Conservation (phyloP, 2,113 vertebrate species). For the Saguinus midas region DNA sequence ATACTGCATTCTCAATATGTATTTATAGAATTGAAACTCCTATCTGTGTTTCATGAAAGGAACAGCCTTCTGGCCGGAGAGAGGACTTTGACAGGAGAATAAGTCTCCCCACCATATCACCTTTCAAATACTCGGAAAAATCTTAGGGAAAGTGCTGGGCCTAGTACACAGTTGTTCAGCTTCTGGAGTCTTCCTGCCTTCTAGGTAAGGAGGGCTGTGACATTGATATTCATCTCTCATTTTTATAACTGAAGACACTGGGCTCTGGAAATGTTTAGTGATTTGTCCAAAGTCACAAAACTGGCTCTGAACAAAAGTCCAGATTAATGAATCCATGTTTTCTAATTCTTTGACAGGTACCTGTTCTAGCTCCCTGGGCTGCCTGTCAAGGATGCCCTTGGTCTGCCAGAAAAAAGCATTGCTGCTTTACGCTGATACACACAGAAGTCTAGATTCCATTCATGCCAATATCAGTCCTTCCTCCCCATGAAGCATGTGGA, state of each 20-base stretch:
- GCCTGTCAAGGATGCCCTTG: not conserved
- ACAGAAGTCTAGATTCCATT: not conserved
- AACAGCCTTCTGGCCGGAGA: not conserved
- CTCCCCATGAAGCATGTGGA: not conserved
- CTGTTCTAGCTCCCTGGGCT: not conserved
- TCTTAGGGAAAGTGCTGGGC: not conserved
- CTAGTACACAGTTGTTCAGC: not conserved
- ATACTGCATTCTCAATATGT: not conserved
- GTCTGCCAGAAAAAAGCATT: not conserved
- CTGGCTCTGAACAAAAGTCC: not conserved
- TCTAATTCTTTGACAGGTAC: not conserved
- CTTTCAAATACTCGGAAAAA: not conserved
- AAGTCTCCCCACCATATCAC: not conserved
- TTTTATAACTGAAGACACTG: not conserved
- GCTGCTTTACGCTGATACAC: not conserved
- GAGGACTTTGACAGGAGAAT: not conserved
- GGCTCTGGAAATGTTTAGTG: not conserved
- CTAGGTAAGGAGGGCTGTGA: not conserved
- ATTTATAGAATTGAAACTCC: not conserved
- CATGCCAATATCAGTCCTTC: not conserved
- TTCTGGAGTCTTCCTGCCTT: not conserved
- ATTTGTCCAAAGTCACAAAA: not conserved
- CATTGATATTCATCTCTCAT: not conserved
- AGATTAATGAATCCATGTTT: not conserved
- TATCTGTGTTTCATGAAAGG: not conserved